A percentile compares a stretch with the other conserved stretches of the same genome.
These are phyloP conservation scores for Portunus trituberculatus DNA, from an alignment of 1,140 invertebrate species.

Conservation along the genomic window DNA sequence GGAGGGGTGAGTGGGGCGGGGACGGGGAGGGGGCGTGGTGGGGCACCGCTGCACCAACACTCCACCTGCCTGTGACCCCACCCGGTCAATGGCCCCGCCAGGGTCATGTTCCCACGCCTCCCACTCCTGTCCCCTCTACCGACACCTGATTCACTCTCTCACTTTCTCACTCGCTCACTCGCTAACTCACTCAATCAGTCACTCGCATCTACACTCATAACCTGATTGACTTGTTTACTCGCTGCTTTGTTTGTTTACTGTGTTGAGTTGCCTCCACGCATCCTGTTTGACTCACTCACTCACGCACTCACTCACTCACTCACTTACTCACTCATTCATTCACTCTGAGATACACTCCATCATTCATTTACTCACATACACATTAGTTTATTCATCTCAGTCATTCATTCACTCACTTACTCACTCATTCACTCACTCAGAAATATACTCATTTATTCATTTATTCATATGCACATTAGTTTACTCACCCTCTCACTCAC, in stretches of 20 bases:
- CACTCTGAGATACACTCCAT: too few species aligned
- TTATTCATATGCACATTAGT: neutral
- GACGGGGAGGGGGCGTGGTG: neutral
- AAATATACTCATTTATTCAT: neutral
- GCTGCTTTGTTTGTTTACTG: too few species aligned
- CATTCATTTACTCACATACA: neutral
- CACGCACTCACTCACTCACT: neutral
- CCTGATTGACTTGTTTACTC: too few species aligned
- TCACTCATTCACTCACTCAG: neutral
- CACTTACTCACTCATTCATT: neutral
- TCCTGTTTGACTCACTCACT: neutral
- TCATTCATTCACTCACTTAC: neutral
- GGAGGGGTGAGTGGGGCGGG: neutral
- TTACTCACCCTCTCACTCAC: neutral
- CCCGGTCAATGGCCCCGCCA: neutral
- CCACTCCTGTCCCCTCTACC: neutral
- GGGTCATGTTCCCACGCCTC: conserved; percentile 16
- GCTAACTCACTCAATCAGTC: neutral
- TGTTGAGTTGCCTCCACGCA: too few species aligned
- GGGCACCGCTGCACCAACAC: conserved; percentile 16
- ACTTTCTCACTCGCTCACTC: neutral
- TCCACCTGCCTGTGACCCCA: conserved; percentile 15
- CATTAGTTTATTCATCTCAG: too few species aligned
- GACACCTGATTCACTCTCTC: neutral
- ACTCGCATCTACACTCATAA: neutral